Conservation (phyloP, 1,140 invertebrate species). For the Drosophila azteca region DNA sequence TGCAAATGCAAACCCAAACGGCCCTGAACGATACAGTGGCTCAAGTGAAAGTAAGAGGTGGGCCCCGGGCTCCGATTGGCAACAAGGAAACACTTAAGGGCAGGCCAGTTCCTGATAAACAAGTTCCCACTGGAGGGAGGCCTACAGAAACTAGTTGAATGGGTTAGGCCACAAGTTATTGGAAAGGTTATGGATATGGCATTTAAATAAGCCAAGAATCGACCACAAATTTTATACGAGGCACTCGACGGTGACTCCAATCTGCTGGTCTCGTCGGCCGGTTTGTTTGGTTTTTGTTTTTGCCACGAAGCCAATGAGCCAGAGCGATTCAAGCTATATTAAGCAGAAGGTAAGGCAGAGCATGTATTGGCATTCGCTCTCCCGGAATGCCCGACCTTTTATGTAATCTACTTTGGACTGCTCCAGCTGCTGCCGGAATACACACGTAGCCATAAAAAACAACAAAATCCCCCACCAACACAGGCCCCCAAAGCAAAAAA, state of each 20-base stretch:
- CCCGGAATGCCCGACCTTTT: too few relatives aligned
- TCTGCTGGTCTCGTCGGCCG: constrained; percentile 16
- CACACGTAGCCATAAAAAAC: constrained; percentile 44
- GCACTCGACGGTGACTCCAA: neutral
- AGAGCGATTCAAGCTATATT: neutral
- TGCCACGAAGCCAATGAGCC: constrained; percentile 23
- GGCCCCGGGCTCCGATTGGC: constrained; percentile 2
- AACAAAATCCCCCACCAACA: constrained; percentile 16
- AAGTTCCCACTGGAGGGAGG: constrained; percentile 12
- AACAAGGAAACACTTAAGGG: constrained; percentile 57
- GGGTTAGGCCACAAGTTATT: constrained; percentile 24
- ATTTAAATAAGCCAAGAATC: constrained; percentile 53
- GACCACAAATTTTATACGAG: constrained; percentile 14
- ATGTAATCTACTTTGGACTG: too few relatives aligned
- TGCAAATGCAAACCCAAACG: constrained; percentile 47
- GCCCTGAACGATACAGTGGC: constrained; percentile 34
- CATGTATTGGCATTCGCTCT: too few relatives aligned
- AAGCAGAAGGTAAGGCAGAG: too few relatives aligned
- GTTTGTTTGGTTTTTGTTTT: constrained; percentile 47
- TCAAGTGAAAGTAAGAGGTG: constrained; percentile 53
- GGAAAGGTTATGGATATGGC: constrained; percentile 34
- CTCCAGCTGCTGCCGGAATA: constrained; percentile 12
- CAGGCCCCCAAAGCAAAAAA: constrained; percentile 1
- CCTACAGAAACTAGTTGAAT: constrained; percentile 39
- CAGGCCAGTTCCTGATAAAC: constrained; percentile 49